Percentiles rank a stretch among this genome's conserved stretches.
These are phyloP conservation scores for Sebastiscus tertius DNA, from an alignment of 2,797 vertebrate species.

Conservation along the genomic window DNA sequence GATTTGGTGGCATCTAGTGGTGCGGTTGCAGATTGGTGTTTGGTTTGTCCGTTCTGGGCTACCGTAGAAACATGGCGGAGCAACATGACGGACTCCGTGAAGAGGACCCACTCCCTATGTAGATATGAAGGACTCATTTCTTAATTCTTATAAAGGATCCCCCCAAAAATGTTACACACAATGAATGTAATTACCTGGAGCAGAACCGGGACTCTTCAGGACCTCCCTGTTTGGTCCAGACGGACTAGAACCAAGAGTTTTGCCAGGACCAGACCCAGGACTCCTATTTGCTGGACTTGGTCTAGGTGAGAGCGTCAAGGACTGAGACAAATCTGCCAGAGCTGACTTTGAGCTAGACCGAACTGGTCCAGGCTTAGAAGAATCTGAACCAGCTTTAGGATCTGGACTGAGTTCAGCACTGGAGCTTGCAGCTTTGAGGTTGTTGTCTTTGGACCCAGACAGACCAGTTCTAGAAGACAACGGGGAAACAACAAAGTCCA, in stretches of 20 bases:
- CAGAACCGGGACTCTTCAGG: slow-evolving; percentile 27
- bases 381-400: background rate
- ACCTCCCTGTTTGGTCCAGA: background rate
- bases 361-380: background rate
- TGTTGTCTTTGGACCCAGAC: background rate
- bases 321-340: slow-evolving; percentile 18
- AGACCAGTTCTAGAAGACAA: background rate
- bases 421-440: background rate
- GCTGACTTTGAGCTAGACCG: slow-evolving; percentile 11
- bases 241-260: slow-evolving; percentile 1
- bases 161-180: too few relatives aligned
- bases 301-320: background rate
- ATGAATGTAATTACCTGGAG: slow-evolving; percentile 47
- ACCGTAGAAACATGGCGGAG: too few relatives aligned
- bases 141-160: too few relatives aligned
- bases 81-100: too few relatives aligned
- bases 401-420: background rate
- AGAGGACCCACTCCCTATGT: too few relatives aligned
- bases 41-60: too few relatives aligned
- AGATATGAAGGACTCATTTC: too few relatives aligned
- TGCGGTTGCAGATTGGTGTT: too few relatives aligned
- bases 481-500: background rate
- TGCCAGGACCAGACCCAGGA: slow-evolving; percentile 14
- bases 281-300: background rate
- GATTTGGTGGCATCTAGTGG: too few relatives aligned